Percentiles rank a stretch among this genome's conserved stretches.
Evolutionary conservation across 2,888 invertebrate genomes (phyloP).

Genomic region (Tetheella fluctuosa): DNA sequence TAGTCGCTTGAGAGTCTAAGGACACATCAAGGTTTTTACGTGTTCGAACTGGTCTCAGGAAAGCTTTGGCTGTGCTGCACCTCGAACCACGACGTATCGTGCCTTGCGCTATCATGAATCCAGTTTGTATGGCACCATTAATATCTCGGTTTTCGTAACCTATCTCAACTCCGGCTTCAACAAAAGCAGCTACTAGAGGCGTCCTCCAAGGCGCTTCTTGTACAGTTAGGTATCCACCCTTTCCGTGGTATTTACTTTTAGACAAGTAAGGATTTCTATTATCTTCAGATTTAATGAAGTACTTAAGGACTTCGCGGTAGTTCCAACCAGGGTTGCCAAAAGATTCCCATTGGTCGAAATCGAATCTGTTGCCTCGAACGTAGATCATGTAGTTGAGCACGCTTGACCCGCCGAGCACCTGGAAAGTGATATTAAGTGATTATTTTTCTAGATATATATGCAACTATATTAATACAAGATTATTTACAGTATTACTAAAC

Average conservation of each 20-base stretch:
- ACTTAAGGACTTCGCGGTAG: constrained; percentile 91
- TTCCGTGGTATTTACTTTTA: constrained; percentile 87
- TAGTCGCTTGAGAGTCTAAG: constrained; percentile 91
- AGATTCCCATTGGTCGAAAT: constrained; percentile 95
- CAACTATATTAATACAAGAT: too few species aligned
- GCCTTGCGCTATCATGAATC: constrained; percentile 93
- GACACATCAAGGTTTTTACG: constrained; percentile 92
- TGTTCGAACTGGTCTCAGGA: constrained; percentile 89
- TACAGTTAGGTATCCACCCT: constrained; percentile 90
- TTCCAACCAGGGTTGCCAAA: constrained; percentile 95
- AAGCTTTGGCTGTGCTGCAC: constrained; percentile 95
- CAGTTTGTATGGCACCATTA: constrained; percentile 91
- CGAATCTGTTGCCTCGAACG: constrained; percentile 91
- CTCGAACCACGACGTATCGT: constrained; percentile 91
- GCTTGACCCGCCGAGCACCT: constrained; percentile 94
- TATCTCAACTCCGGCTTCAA: constrained; percentile 91
- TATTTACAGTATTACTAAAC: too few species aligned
- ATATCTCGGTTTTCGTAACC: constrained; percentile 93
- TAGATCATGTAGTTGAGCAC: constrained; percentile 96
- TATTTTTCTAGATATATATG: not conserved
- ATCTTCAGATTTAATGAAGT: constrained; percentile 96
- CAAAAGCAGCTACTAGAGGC: constrained; percentile 91
- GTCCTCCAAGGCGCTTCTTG: constrained; percentile 94
- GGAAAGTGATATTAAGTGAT: constrained; percentile 37
- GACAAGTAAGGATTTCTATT: constrained; percentile 93